Evolutionary conservation across 2,113 vertebrate species (phyloP).

Genomic region (Coptodon bakossiorum): DNA sequence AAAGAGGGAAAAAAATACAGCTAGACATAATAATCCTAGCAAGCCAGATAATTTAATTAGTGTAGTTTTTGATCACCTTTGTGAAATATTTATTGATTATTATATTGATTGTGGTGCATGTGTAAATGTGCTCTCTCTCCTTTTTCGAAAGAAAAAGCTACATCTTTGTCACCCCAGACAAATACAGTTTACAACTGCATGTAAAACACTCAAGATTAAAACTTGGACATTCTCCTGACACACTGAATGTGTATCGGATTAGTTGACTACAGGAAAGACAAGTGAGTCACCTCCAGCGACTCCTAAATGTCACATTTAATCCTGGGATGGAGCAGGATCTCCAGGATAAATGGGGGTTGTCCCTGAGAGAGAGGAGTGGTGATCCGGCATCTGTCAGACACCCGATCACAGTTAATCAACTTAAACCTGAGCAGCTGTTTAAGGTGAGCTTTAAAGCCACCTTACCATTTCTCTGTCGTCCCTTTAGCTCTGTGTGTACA

Average conservation of each 20-base stretch:
- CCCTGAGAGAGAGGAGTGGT: neutral
- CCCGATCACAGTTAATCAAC: neutral
- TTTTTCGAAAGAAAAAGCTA: neutral
- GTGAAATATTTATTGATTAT: neutral
- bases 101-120: neutral
- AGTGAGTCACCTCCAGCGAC: neutral
- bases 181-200: neutral
- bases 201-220: neutral
- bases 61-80: neutral
- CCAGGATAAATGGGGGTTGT: constrained; percentile 17
- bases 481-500: neutral
- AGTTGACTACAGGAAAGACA: neutral
- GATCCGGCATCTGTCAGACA: neutral
- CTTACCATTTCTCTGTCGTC: neutral
- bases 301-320: constrained; percentile 58
- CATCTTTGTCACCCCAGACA: neutral
- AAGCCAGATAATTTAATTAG: neutral
- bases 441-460: neutral
- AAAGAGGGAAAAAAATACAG: neutral
- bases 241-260: neutral
- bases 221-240: neutral
- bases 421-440: neutral
- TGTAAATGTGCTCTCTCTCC: neutral
- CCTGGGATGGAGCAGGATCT: constrained; percentile 28
- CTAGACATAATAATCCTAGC: neutral